Evolutionary conservation across 1,140 invertebrate species (phyloP).

Genomic region (Zophobas atratus): DNA sequence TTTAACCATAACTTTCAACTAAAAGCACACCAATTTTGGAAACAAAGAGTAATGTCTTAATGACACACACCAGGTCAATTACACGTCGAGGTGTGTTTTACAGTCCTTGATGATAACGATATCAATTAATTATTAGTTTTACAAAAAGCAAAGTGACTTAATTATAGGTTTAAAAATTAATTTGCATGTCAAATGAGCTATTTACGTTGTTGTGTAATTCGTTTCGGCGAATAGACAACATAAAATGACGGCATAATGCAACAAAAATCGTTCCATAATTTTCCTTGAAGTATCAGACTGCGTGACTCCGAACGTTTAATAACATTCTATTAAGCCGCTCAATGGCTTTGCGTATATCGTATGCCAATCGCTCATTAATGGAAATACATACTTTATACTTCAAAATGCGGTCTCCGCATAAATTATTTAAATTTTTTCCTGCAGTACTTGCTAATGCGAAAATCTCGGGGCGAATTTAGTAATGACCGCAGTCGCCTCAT

Average conservation of each 20-base stretch:
- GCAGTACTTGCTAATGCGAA: conserved; percentile 6
- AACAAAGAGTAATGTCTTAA: no score
- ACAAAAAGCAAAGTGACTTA: conserved; percentile 44
- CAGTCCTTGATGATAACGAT: conserved; percentile 48
- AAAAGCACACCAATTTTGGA: no score
- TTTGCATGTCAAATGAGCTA: conserved; percentile 43
- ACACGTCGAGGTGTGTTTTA: conserved; percentile 25
- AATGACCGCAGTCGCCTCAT: no score
- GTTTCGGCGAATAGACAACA: conserved; percentile 20
- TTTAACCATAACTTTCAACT: no score
- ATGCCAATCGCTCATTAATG: conserved; percentile 45
- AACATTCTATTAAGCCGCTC: conserved; percentile 43
- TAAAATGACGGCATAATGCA: conserved; percentile 19
- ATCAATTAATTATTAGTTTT: conserved; percentile 50
- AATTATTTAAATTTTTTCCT: conserved; percentile 38
- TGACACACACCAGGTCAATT: neutral
- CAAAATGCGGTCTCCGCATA: conserved; percentile 26
- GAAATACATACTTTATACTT: conserved; percentile 31
- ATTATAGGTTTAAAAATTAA: conserved; percentile 44
- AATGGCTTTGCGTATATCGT: conserved; percentile 30
- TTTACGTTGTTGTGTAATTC: conserved; percentile 36
- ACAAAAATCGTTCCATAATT: conserved; percentile 16
- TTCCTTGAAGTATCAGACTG: conserved; percentile 44
- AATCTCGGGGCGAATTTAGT: conserved; percentile 1
- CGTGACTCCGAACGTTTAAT: conserved; percentile 46